Evolutionary conservation across 2,113 vertebrate species (phyloP), one percentile per base, ranked within the genome.

Genomic region (Grammomys surdaster): DNA sequence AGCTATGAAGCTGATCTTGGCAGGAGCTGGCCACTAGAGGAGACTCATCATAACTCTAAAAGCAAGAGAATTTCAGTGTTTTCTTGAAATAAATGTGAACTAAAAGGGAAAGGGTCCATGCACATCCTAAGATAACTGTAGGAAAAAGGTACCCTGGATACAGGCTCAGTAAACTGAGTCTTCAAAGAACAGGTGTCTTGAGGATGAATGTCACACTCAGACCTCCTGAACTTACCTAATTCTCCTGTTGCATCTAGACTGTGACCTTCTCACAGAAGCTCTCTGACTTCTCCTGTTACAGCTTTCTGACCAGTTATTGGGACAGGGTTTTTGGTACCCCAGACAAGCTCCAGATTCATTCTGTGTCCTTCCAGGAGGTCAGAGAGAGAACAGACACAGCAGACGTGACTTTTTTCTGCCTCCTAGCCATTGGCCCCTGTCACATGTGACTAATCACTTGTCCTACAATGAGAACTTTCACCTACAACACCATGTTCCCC

Each of bases 361-460:
- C 31, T 87, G 31, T 69, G 10, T 5, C 84, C 7, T 51, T 20
- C 5, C 8, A 36, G 17, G 19, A 43, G 58, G 13, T 10, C 63
- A 69, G 17, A 51, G 84, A 69, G 19, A 7, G 1, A n/a, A 0
- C 3, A 7, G 22, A 60, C 26, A 0, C 0, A 60, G 20, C 13
- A 26, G 24, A 75, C 10, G 46, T 43, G 70, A 11, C 81, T 46
- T 48, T 46, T 33, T 13, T 4, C 40, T 65, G 26, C 14, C 82
- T 85, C 36, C 40, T 31, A 7, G 58, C 24, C 40, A 46, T 17
- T 65, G 58, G 4, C 7, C 43, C 13, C 10, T 40, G 11, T 82
- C 36, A 40, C 36, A 54, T 88, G 36, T 54, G 13, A 65, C 26
- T 46, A 65, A n/a, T 63, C 26, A 85, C 40, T 33, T 46, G 14